Conservation (phyloP, 2,888 invertebrate genomes). For the Leptinotarsa tumamoca region DNA sequence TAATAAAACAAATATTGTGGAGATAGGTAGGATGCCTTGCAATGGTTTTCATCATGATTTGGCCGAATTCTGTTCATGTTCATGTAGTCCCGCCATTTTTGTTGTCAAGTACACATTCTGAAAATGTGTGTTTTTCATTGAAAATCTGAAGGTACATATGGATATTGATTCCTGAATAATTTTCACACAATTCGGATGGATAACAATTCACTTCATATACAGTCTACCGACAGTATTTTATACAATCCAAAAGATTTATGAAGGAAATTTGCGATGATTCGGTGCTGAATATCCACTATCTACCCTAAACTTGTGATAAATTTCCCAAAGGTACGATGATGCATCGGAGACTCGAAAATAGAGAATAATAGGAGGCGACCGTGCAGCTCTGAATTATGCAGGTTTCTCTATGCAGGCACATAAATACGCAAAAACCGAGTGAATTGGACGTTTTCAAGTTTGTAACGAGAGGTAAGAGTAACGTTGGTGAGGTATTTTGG, state of each 20-base stretch:
- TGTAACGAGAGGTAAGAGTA: background rate
- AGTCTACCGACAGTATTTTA: conserved; percentile 1
- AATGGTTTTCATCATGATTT: too few species aligned
- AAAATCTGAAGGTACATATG: too few species aligned
- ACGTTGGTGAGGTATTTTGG: background rate
- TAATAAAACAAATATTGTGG: too few species aligned
- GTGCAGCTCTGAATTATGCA: conserved; percentile 16
- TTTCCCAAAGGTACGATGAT: conserved; percentile 7
- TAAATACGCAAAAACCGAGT: background rate
- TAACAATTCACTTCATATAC: background rate
- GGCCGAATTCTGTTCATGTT: too few species aligned
- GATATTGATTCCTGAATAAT: too few species aligned
- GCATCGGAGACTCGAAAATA: conserved; percentile 17
- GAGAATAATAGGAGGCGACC: conserved; percentile 15
- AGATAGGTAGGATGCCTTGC: too few species aligned
- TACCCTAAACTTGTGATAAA: conserved; percentile 1
- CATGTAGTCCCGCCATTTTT: too few species aligned
- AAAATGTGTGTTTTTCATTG: too few species aligned
- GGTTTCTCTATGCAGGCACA: conserved; percentile 7
- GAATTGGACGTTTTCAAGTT: background rate
- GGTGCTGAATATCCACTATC: conserved; percentile 5
- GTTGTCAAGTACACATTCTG: too few species aligned
- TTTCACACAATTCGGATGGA: too few species aligned
- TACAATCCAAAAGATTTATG: conserved; percentile 1
- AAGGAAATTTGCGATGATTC: conserved; percentile 2